Evolutionary conservation across 2,113 vertebrate species (phyloP), one percentile per base, ranked within the genome.

Genomic region (Nettapus auritus): DNA sequence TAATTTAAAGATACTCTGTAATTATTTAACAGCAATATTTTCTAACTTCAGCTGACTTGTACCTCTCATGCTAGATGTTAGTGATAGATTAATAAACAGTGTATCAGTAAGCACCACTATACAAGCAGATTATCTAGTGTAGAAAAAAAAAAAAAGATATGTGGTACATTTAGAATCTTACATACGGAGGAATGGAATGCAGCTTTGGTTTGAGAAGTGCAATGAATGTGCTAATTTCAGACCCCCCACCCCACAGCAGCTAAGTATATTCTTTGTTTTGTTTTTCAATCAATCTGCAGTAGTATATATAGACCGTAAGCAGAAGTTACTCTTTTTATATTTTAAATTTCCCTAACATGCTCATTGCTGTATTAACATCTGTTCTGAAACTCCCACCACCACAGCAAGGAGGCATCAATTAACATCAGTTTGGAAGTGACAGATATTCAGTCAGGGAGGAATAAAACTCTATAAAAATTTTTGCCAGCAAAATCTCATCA

Each of bases 341-440:
- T 85, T 86, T 70, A 89, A 88, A 92, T 87, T 94, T 95, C 69
- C 62, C 90, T 93, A 92, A 79, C 74, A n/a, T 33, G 19, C 50
- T 93, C 62, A 79, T 56, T 95, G 83, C 92, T 74, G n/a, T 95
- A 94, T 92, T 95, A 95, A 92, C 86, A 94, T 96, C 92, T 96
- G 81, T 69, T 96, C 88, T 90, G 92, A 92, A 92, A 88, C 88
- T 92, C 81, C 92, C 70, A 93, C 92, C 83, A 90, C 73, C 36
- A 8, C 53, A 86, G 88, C 77, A 97, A 93, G 57, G 70, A 95
- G 80, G 53, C 93, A 96, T 95, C 93, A 94, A 96, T 95, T 96
- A 95, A 92, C 90, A 95, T 96, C 92, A 62, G 66, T 92, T 96
- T 96, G 74, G 34, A 90, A 94, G 90, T 92, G 94, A 96, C 94